Evolutionary conservation across 2,113 vertebrate species (phyloP).

Genomic region (Phoenicopterus ruber): DNA sequence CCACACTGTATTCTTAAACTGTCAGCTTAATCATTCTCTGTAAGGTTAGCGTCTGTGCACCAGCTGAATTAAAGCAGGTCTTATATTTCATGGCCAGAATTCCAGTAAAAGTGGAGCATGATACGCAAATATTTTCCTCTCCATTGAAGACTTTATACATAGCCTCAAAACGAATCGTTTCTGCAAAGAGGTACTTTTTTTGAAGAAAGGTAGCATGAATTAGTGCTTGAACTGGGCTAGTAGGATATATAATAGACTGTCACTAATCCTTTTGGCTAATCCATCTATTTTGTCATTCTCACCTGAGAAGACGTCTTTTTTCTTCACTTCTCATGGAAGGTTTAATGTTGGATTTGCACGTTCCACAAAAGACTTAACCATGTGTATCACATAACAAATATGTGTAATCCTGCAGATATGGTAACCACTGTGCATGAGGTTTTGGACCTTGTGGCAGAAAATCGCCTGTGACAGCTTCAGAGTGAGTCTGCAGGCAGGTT

Average conservation of each 20-base stretch:
- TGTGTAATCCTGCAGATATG: not conserved
- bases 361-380: not conserved
- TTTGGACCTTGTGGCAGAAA: not conserved
- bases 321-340: not conserved
- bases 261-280: not conserved
- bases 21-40: conserved; percentile 24
- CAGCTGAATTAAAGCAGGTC: not conserved
- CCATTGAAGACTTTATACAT: not conserved
- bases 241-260: not conserved
- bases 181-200: not conserved
- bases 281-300: not conserved
- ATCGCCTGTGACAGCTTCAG: not conserved
- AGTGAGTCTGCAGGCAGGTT: not conserved
- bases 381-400: not conserved
- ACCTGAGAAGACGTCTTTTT: not conserved
- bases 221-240: not conserved
- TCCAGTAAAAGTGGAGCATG: not conserved
- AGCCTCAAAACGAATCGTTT: not conserved
- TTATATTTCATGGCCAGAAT: conserved; percentile 22
- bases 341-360: not conserved
- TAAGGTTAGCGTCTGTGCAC: not conserved
- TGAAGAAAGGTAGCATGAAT: not conserved
- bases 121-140: not conserved
- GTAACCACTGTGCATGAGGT: not conserved
- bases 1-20: conserved; percentile 7